Evolutionary conservation across 2,113 vertebrate genomes (phyloP), one percentile per base, ranked within the genome.

Genomic region (Crotophaga sulcirostris): DNA sequence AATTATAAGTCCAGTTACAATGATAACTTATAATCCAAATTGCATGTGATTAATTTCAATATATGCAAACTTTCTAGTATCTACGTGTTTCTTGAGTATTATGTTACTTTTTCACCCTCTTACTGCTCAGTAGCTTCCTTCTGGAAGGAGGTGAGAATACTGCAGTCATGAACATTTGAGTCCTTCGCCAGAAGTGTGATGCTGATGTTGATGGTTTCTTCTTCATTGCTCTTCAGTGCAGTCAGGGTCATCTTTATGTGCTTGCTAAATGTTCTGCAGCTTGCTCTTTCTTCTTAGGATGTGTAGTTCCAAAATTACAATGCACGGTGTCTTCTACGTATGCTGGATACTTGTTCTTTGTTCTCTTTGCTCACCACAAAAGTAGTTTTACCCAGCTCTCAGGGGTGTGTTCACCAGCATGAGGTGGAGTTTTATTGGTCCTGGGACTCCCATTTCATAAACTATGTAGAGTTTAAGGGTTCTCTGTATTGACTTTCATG

Each of bases 261-360:
- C 36, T 69, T 56, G n/a, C 51, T 66, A 19, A 77, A 56, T 23
- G n/a, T 49, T 36, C 16, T 40, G 4, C 31, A 49, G 31, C 15
- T 77, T 66, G 19, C 18, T 76, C 31, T 74, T 79, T 59, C 51
- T 60, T 60, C 17, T 8, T 0, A 13, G 13, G 7, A n/a, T 40
- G 14, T 49, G 66, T n/a, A n/a, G 31, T 4, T 55, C 24, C 36
- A 70, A 8, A 54, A 19, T 64, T 40, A 45, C 31, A 31, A 3
- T 10, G 2, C 13, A 9, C 7, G 12, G 1, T 29, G 44, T 20
- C 33, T 62, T 84, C 75, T 26, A 16, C 8, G 0, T 13, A 9
- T 20, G 10, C 23, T 55, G 26, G 33, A 9, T 33, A 2, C 31
- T 52, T 55, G 11, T 42, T 67, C 40, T 45, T 72, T 82, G 3